phyloP scores from a whole-genome alignment of 30 jellyfish, hydroid and myxozoan genomes.

The Chironex yamaguchii region DNA sequence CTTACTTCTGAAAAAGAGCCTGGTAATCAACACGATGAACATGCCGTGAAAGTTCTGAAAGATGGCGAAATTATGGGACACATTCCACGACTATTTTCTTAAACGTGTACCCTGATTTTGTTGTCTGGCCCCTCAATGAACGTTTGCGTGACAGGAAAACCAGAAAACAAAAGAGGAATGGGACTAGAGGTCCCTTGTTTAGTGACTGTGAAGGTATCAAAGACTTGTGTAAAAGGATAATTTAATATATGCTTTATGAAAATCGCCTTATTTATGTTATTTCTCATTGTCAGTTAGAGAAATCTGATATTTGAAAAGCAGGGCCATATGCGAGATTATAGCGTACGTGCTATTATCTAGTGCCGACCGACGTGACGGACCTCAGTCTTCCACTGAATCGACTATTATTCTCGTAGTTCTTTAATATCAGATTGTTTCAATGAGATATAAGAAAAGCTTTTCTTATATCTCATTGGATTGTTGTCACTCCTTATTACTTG shows the following conservation, averaged over 20 bases:
- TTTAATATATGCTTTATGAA: background rate
- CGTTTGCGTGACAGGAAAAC: slow-evolving; percentile 28
- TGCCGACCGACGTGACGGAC: too few species aligned
- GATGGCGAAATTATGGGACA: slow-evolving; percentile 19
- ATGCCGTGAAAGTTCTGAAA: slow-evolving; percentile 15
- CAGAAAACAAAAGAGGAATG: background rate
- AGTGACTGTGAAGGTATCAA: slow-evolving; percentile 19
- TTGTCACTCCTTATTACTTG: too few species aligned
- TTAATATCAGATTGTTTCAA: too few species aligned
- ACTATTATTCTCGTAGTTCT: too few species aligned
- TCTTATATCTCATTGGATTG: too few species aligned
- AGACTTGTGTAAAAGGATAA: slow-evolving; percentile 14
- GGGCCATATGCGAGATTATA: too few species aligned
- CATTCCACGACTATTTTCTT: slow-evolving; percentile 46
- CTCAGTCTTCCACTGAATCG: too few species aligned
- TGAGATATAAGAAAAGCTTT: too few species aligned
- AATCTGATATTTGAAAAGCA: too few species aligned
- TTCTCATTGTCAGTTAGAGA: too few species aligned
- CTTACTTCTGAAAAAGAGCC: slow-evolving; percentile 21
- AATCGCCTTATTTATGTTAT: slow-evolving; percentile 17
- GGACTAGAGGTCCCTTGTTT: background rate
- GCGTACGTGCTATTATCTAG: too few species aligned
- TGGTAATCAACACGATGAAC: slow-evolving; percentile 34
- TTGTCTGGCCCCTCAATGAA: slow-evolving; percentile 17
- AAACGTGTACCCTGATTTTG: slow-evolving; percentile 36